Base-by-base conservation (phyloP, 2,113 vertebrate species). In the Lagopus muta region DNA sequence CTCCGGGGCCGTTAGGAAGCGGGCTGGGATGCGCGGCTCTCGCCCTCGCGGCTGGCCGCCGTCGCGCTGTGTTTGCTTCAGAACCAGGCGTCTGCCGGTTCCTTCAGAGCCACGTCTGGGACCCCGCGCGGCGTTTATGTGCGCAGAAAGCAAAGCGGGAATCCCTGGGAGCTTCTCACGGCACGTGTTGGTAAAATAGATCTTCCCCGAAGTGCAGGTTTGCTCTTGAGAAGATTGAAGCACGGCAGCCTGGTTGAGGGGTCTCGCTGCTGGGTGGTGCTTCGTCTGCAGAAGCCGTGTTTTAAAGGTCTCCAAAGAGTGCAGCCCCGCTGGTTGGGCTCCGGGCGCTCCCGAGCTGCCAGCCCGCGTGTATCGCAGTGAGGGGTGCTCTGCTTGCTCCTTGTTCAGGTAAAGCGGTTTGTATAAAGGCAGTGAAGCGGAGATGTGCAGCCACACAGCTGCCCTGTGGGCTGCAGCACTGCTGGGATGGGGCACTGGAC, bases 41-140 rank as follows among this genome's bases (percentile, higher is more conserved):
- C 86, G 72, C 70, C 78, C 94, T 61, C 73, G 71, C 47, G 54
- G 50, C 21, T 3, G 36, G 67, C 43, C 3, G 45, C 73, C 76
- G 78, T 86, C 77, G 74, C 86, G 84, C 48, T 32, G 54, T 42
- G 86, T 60, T 72, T 89, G 75, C 83, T 97, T 93, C 14, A 40
- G 86, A 73, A 30, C 67, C 77, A 25, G 67, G 75, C 27, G 88
- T 81, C 30, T 40, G 38, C 38, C 77, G 85, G 77, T 94, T 91
- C 74, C 69, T 91, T 80, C 8, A 43, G 85, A 69, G 87, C 43
- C 69, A 57, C 62, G 54, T 70, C 87, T 67, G 27, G 88, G 73
- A 90, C 66, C 86, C 61, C 75, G 2, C 52, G 86, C 82, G 70
- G 10, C 84, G 61, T 89, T 87, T 77, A 43, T 71, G 70, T 78